phyloP scores from a whole-genome alignment of 2,113 vertebrate genomes.

The Butastur rufipennis region DNA sequence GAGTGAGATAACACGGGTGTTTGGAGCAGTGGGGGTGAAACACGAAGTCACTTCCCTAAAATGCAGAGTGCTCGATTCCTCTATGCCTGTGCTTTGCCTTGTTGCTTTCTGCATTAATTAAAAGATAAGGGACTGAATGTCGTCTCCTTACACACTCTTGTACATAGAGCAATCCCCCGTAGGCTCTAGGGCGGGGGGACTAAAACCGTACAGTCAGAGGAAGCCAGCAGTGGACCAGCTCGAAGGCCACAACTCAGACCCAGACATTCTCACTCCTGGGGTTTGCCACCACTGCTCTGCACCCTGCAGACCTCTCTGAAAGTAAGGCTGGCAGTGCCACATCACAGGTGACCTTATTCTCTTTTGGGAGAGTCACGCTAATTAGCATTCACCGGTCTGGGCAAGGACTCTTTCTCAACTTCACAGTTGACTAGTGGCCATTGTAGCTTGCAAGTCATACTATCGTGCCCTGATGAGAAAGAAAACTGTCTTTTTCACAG shows the following conservation, averaged over 20 bases:
- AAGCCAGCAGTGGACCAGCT: neutral
- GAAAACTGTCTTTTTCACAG: neutral
- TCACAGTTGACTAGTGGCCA: neutral
- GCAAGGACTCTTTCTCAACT: neutral
- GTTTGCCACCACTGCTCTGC: neutral
- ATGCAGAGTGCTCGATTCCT: neutral
- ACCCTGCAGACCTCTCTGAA: neutral
- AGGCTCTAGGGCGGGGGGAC: neutral
- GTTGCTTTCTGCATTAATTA: neutral
- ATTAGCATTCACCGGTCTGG: neutral
- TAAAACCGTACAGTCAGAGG: neutral
- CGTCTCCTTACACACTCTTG: too few species aligned
- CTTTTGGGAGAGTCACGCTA: neutral
- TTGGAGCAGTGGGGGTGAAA: neutral
- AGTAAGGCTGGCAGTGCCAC: neutral
- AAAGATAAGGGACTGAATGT: neutral
- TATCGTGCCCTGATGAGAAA: neutral
- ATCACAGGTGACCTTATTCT: neutral
- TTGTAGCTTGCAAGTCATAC: neutral
- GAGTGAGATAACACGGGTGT: neutral
- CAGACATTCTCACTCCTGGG: neutral
- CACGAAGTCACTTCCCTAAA: neutral
- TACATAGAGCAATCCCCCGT: neutral
- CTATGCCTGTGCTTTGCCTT: neutral
- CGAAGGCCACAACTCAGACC: neutral